Base-by-base conservation (phyloP, 1,140 invertebrate genomes). In the Dufourea novaeangliae region DNA sequence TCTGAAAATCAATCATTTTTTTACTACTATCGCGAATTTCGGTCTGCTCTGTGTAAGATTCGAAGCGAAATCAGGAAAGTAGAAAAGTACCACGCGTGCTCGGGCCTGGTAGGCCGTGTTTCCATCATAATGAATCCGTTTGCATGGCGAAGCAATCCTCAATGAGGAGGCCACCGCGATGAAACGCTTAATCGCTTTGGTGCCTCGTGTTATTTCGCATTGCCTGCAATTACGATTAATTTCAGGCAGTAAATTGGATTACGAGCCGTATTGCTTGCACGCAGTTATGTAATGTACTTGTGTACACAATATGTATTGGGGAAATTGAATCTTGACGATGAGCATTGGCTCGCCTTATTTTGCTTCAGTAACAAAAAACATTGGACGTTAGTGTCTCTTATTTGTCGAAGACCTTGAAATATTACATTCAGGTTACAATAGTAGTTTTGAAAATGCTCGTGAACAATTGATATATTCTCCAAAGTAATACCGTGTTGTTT, bases 81-180 rank as follows among this genome's bases (percentile, higher is more conserved):
- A 71, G 74, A 75, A 84, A 74, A 67, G 76, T 78, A 3, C 2
- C 0, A 54, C 72, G 68, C 67, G 66, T 67, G 46, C 57, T 27
- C 25, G 22, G 25, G n/a, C 2, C 12, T 27, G 8, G 14, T 10
- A 12, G 52, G 12, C 12, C 14, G 11, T 32, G 81, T 83, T 85
- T 70, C 67, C 54, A 61, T 50, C 71, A 64, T 71, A 79, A 80
- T 79, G 74, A 76, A 68, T 79, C 68, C 39, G 46, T 78, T 86
- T 86, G 70, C 56, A 27, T 32, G 32, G 17, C 46, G 46, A 11
- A 56, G 39, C 61, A 32, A 66, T 74, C 22, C 50, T 41, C 29
- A 59, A 50, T 39, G 73, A 70, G 20, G 11, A 46, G 54, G 59
- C 73, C 22, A 59, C 54, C 32, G 22, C 54, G 66, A 46, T 50